phyloP scores from a whole-genome alignment of 2,797 vertebrate species.

The Gobio occitaniae region DNA sequence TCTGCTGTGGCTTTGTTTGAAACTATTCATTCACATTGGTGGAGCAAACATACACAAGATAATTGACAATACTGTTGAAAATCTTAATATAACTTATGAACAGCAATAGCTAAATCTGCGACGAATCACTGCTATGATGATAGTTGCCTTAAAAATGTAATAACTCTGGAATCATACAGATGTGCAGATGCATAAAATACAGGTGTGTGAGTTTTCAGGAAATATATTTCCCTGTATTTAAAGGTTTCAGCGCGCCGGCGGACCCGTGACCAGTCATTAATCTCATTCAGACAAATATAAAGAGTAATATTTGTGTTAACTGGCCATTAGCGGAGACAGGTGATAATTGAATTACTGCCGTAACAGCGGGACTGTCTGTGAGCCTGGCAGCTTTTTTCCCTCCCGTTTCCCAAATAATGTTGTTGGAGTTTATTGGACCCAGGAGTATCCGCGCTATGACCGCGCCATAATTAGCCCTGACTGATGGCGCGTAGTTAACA shows the following conservation, averaged over 20 bases:
- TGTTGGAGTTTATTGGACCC: slow-evolving; percentile 74
- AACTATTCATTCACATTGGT: no score
- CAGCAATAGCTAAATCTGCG: not conserved
- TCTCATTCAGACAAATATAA: slow-evolving; percentile 36
- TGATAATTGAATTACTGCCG: slow-evolving; percentile 42
- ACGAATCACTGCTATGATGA: not conserved
- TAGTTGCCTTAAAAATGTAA: no score
- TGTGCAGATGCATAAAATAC: not conserved
- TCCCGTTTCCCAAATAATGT: slow-evolving; percentile 74
- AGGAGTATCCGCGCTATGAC: slow-evolving; percentile 75
- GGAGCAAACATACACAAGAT: not conserved
- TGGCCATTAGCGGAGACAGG: slow-evolving; percentile 19
- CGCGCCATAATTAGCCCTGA: slow-evolving; percentile 90
- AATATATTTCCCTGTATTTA: slow-evolving; percentile 51
- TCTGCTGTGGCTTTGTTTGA: not conserved
- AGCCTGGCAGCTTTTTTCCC: slow-evolving; percentile 31
- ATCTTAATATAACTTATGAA: not conserved
- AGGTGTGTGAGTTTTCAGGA: not conserved
- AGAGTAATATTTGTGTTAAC: slow-evolving; percentile 51
- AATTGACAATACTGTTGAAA: not conserved
- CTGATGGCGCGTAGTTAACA: slow-evolving; percentile 89
- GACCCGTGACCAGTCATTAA: slow-evolving; percentile 29
- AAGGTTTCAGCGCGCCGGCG: no score
- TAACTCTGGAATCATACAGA: not conserved
- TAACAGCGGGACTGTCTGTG: slow-evolving; percentile 32